These are phyloP conservation scores for Prunella strophiata DNA, from an alignment of 2,797 vertebrate species.

Conservation along the genomic window DNA sequence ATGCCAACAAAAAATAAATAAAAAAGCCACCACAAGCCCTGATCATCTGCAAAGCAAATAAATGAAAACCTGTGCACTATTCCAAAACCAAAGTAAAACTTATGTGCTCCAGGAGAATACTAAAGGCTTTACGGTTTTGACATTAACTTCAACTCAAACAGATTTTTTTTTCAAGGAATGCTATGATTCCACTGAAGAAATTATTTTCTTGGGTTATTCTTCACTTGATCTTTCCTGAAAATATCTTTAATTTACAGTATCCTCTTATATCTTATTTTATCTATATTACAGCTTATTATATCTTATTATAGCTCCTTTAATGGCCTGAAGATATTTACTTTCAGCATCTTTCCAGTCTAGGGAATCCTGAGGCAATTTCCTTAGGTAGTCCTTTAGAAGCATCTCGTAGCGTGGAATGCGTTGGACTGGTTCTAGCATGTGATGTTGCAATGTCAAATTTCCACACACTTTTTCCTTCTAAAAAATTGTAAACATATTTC, in stretches of 20 bases:
- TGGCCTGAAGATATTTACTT: slow-evolving; percentile 79
- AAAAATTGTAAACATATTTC: slow-evolving; percentile 58
- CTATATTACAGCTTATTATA: not conserved
- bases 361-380: slow-evolving; percentile 91
- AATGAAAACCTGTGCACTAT: not conserved
- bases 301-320: not conserved
- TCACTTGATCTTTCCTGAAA: not conserved
- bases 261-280: not conserved
- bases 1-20: not conserved
- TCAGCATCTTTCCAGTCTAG: slow-evolving; percentile 90
- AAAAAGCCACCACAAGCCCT: not conserved
- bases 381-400: slow-evolving; percentile 97
- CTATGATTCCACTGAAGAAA: not conserved
- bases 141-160: not conserved
- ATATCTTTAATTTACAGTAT: not conserved
- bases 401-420: slow-evolving; percentile 97
- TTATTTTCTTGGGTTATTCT: not conserved
- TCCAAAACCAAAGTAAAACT: not conserved
- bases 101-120: not conserved
- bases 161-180: not conserved
- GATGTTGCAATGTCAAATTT: slow-evolving; percentile 92
- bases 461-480: slow-evolving; percentile 91
- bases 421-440: slow-evolving; percentile 98
- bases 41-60: not conserved
- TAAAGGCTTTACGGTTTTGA: not conserved